Evolutionary conservation across 2,113 vertebrate genomes (phyloP).

Genomic region (Atrichornis clamosus): DNA sequence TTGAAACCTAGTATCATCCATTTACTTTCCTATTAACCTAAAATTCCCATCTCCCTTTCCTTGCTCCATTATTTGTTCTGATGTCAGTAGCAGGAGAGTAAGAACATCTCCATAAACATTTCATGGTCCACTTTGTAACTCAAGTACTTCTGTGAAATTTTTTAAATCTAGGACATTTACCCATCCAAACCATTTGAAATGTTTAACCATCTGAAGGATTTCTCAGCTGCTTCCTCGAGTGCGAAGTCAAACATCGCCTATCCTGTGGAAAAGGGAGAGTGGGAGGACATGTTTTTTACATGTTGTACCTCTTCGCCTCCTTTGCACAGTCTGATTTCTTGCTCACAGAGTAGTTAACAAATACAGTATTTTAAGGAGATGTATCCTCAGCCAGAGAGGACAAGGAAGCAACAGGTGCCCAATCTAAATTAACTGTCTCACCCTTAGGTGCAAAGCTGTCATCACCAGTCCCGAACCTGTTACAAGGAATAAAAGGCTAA

Average conservation of each 20-base stretch:
- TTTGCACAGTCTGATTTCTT: slow-evolving; percentile 54
- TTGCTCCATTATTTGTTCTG: not conserved
- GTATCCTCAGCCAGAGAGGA: slow-evolving; percentile 1
- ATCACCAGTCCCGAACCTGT: not conserved
- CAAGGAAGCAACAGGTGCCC: slow-evolving; percentile 13
- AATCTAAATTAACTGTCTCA: not conserved
- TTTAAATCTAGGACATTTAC: slow-evolving; percentile 34
- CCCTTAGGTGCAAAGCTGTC: slow-evolving; percentile 26
- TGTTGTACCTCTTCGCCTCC: slow-evolving; percentile 59
- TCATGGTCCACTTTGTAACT: not conserved
- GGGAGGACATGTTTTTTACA: slow-evolving; percentile 62
- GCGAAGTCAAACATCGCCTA: slow-evolving; percentile 51
- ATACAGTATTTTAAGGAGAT: not conserved
- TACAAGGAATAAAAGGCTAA: not conserved
- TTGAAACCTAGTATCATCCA: not conserved
- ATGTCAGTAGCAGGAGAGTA: not conserved
- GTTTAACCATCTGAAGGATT: slow-evolving; percentile 56
- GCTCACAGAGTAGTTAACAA: not conserved
- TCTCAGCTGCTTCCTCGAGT: slow-evolving; percentile 48
- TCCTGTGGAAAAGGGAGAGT: slow-evolving; percentile 30
- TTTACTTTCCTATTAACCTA: not conserved
- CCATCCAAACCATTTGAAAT: not conserved
- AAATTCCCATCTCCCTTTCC: not conserved
- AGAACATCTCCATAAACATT: not conserved
- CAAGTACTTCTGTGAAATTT: not conserved